phyloP scores from a whole-genome alignment of 2,113 vertebrate species.

The Xiphophorus maculatus region DNA sequence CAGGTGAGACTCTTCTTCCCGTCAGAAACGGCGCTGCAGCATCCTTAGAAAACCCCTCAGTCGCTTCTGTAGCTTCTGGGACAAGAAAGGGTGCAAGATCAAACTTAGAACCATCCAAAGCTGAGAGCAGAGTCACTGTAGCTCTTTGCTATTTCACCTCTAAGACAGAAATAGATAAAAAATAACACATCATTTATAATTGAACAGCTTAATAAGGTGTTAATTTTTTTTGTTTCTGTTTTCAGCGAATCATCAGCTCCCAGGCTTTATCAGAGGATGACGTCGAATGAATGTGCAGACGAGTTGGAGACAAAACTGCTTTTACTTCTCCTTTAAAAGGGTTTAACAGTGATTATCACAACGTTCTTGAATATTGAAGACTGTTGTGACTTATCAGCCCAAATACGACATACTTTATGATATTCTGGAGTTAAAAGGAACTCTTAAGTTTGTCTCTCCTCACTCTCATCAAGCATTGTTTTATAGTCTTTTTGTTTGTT shows the following conservation, averaged over 20 bases:
- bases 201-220: neutral
- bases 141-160: conserved; percentile 77
- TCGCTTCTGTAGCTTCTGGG: conserved; percentile 63
- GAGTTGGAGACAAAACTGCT: neutral
- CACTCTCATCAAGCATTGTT: conserved; percentile 1
- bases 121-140: conserved; percentile 54
- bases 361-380: neutral
- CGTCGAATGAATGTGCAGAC: conserved; percentile 78
- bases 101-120: conserved; percentile 80
- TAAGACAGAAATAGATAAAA: conserved; percentile 72
- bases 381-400: conserved; percentile 3
- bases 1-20: conserved; percentile 34
- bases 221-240: conserved; percentile 45
- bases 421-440: neutral
- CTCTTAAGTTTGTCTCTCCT: conserved; percentile 8
- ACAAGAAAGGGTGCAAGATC: conserved; percentile 78
- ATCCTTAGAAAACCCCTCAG: conserved; percentile 77
- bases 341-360: neutral
- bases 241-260: conserved; percentile 87
- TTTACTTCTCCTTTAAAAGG: neutral
- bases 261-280: conserved; percentile 91
- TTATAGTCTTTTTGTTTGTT: conserved; percentile 14
- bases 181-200: neutral
- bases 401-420: neutral
- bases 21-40: conserved; percentile 15